Conservation (phyloP, 2,113 vertebrate species). For the Vidua macroura region DNA sequence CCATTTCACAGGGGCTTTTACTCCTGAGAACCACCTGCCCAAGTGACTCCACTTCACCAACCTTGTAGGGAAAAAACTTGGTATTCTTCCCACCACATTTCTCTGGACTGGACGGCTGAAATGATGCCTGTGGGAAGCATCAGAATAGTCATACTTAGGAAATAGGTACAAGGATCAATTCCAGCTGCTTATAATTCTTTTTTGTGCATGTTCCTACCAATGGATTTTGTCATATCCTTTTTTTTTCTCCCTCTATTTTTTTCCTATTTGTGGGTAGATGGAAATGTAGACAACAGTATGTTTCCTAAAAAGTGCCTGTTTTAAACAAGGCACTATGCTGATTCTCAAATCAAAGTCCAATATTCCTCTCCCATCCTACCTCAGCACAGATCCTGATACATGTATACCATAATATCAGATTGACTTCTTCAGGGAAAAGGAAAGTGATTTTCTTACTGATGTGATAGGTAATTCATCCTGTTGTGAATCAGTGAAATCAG, state of each 20-base stretch:
- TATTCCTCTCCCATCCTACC: neutral
- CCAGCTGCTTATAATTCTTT: neutral
- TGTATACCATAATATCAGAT: neutral
- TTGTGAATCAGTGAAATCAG: neutral
- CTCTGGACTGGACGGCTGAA: neutral
- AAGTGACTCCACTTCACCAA: neutral
- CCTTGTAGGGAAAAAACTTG: accelerated
- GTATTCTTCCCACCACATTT: neutral
- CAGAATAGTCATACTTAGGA: neutral
- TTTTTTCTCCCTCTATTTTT: accelerated
- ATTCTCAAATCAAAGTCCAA: neutral
- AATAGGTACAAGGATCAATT: neutral
- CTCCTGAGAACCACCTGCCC: neutral
- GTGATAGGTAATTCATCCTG: neutral
- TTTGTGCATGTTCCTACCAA: neutral
- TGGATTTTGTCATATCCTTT: neutral
- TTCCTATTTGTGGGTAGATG: neutral
- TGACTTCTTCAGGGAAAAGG: neutral
- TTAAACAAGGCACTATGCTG: neutral
- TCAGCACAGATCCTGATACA: neutral
- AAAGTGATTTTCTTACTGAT: neutral
- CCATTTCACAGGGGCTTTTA: neutral
- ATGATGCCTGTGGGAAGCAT: neutral
- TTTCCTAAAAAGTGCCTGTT: neutral
- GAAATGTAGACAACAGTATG: neutral